A percentile compares a stretch with the other conserved stretches of the same genome.
Conservation (phyloP, 2,113 vertebrate genomes). For the Ictidomys tridecemlineatus region DNA sequence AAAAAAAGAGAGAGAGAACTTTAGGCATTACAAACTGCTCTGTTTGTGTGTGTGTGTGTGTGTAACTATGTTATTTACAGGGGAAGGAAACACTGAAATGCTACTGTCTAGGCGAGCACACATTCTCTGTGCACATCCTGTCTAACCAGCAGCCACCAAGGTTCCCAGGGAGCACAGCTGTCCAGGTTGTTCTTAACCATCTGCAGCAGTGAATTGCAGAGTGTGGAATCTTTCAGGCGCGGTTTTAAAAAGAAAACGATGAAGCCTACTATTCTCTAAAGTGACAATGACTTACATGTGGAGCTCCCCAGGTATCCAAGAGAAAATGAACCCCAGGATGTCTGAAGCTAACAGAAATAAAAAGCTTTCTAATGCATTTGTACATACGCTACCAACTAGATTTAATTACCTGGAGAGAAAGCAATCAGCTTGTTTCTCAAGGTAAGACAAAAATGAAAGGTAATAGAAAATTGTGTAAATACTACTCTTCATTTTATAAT, state of each 20-base stretch:
- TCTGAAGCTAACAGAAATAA: conserved; percentile 73
- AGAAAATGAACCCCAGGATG: conserved; percentile 68
- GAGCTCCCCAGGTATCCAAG: conserved; percentile 58
- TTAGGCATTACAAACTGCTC: neutral
- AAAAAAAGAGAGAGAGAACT: neutral
- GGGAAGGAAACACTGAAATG: neutral
- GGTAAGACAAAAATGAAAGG: conserved; percentile 79
- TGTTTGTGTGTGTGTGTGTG: neutral
- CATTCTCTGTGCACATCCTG: neutral
- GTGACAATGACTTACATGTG: conserved; percentile 50
- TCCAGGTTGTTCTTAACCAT: neutral
- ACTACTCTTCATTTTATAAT: conserved; percentile 79
- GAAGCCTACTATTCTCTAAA: conserved; percentile 33
- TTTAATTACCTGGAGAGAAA: conserved; percentile 81
- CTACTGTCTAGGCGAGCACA: neutral
- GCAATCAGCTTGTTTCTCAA: conserved; percentile 82
- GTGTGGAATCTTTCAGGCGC: neutral
- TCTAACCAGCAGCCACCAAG: neutral
- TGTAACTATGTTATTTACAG: neutral
- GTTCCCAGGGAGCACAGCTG: neutral
- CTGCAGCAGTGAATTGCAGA: neutral
- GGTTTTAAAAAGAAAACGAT: conserved; percentile 46
- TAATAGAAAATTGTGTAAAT: conserved; percentile 84
- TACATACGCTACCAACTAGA: conserved; percentile 56
- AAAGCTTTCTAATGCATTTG: conserved; percentile 62